Evolutionary conservation across 1,140 invertebrate species (phyloP).

Genomic region (Saxidomus purpurata): DNA sequence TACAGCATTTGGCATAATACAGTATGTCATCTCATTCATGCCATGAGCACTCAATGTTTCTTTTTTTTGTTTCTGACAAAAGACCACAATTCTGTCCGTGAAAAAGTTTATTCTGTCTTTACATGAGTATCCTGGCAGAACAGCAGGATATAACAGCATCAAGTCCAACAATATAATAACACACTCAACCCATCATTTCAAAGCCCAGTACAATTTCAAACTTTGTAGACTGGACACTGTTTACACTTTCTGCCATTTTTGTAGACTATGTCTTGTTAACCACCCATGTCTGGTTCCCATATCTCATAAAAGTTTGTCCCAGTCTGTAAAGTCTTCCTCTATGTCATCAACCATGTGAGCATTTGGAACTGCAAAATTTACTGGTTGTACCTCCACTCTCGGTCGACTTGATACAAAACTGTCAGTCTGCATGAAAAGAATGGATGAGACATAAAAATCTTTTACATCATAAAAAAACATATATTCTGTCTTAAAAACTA

Average conservation of each 20-base stretch:
- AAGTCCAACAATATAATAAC: neutral
- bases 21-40: neutral
- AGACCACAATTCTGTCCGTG: no score
- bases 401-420: constrained; percentile 64
- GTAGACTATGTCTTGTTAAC: neutral
- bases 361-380: constrained; percentile 27
- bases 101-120: no score
- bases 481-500: no score
- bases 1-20: constrained; percentile 4
- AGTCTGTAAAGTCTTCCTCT: constrained; percentile 67
- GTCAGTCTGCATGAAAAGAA: constrained; percentile 27
- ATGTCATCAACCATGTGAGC: constrained; percentile 44
- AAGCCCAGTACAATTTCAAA: neutral
- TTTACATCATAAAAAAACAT: no score
- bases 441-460: no score
- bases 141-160: no score
- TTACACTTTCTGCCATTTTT: neutral
- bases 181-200: neutral
- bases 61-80: no score
- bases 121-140: no score
- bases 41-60: neutral
- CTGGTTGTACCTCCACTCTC: constrained; percentile 56
- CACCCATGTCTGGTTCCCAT: neutral
- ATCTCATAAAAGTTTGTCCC: constrained; percentile 63
- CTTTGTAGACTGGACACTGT: neutral